Percentiles rank a stretch among this genome's conserved stretches.
phyloP scores from a whole-genome alignment of 2,113 vertebrate species.

The Sapayoa aenigma region DNA sequence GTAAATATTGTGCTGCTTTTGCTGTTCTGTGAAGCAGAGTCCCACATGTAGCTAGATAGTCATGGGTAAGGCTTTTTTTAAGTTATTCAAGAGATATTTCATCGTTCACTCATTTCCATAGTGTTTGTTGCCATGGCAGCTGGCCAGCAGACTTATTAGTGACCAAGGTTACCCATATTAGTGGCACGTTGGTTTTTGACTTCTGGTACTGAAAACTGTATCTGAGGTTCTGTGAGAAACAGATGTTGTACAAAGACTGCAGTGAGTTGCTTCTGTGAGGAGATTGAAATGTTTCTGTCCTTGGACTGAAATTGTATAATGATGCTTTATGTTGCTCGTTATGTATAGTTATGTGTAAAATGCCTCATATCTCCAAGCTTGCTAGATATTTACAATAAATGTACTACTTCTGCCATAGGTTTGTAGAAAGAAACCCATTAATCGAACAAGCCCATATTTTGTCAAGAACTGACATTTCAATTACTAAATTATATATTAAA shows the following conservation, averaged over 20 bases:
- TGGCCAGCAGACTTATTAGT: neutral
- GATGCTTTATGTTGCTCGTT: neutral
- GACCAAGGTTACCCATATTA: neutral
- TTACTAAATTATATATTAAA: neutral
- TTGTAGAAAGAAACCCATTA: constrained; percentile 3
- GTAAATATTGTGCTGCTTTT: neutral
- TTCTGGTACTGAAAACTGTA: neutral
- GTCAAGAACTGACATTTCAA: neutral
- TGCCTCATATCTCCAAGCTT: neutral
- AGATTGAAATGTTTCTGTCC: neutral
- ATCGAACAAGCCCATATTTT: neutral
- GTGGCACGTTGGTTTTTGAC: neutral
- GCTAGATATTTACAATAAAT: constrained; percentile 5
- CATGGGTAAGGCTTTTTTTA: neutral
- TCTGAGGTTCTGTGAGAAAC: neutral
- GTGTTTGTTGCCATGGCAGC: constrained; percentile 31
- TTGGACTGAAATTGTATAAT: neutral
- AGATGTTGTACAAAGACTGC: neutral
- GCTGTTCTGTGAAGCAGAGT: neutral
- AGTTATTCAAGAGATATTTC: neutral
- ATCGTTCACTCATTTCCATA: neutral
- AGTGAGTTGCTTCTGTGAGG: neutral
- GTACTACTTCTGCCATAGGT: neutral
- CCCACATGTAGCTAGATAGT: neutral
- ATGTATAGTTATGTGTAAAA: neutral